Conservation (phyloP, 2,888 invertebrate species). For the Pimpla rufipes region DNA sequence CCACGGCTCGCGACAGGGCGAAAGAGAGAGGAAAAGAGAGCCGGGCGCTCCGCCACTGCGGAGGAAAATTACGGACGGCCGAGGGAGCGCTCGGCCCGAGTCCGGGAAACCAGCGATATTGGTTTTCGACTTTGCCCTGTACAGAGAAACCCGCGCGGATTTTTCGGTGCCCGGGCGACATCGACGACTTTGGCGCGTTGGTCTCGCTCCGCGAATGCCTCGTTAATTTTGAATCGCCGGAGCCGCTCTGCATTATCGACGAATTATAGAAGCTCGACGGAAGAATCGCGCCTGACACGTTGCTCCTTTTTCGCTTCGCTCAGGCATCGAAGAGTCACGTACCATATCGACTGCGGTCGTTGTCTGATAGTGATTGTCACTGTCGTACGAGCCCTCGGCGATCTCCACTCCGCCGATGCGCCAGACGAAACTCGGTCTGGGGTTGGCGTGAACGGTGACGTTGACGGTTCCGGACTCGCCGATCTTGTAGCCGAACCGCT, state of each 20-base stretch:
- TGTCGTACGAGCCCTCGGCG: conserved; percentile 86
- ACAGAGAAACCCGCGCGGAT: conserved; percentile 25
- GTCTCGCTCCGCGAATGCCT: not conserved
- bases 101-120: conserved; percentile 72
- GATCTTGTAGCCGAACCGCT: conserved; percentile 91
- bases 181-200: conserved; percentile 1
- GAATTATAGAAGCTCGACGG: not conserved
- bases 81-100: conserved; percentile 53
- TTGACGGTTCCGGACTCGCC: conserved; percentile 91
- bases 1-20: conserved; percentile 35
- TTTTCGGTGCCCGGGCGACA: not conserved
- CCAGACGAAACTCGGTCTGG: conserved; percentile 91
- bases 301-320: not conserved
- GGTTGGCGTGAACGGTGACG: conserved; percentile 91
- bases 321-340: conserved; percentile 70
- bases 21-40: conserved; percentile 39
- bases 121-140: conserved; percentile 71
- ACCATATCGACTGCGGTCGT: conserved; percentile 86
- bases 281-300: not conserved
- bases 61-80: conserved; percentile 67
- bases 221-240: conserved; percentile 7
- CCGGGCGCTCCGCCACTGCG: conserved; percentile 28
- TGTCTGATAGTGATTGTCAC: conserved; percentile 86
- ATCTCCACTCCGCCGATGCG: conserved; percentile 87
- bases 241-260: not conserved